These are phyloP conservation scores for Hyla sarda DNA, from an alignment of 2,113 vertebrate genomes.

Conservation along the genomic window DNA sequence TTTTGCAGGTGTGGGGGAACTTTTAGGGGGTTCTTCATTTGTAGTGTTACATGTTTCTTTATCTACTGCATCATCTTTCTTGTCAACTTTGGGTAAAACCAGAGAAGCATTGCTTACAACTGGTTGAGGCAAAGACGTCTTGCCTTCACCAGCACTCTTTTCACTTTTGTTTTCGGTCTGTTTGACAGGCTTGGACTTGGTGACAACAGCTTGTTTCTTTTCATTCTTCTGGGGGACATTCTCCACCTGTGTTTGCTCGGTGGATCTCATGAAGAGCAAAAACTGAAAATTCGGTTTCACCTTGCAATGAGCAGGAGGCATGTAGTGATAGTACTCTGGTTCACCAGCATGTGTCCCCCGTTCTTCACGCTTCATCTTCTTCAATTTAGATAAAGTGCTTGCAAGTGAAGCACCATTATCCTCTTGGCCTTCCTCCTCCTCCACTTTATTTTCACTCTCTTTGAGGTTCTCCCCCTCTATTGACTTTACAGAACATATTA, in stretches of 20 bases:
- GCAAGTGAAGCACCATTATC: slow-evolving; percentile 82
- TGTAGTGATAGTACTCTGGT: slow-evolving; percentile 96
- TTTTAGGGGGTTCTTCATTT: slow-evolving; percentile 63
- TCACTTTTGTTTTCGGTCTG: slow-evolving; percentile 69
- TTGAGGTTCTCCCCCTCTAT: slow-evolving; percentile 74
- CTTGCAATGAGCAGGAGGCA: slow-evolving; percentile 94
- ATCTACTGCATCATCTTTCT: slow-evolving; percentile 57
- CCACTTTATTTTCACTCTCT: slow-evolving; percentile 69
- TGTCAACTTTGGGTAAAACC: slow-evolving; percentile 62
- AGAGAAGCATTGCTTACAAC: slow-evolving; percentile 68
- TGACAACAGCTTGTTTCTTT: slow-evolving; percentile 71
- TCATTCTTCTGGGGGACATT: slow-evolving; percentile 67
- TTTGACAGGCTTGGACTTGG: slow-evolving; percentile 66
- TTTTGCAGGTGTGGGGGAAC: slow-evolving; percentile 61
- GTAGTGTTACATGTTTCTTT: slow-evolving; percentile 45
- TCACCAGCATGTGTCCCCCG: slow-evolving; percentile 79
- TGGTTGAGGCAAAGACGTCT: background rate
- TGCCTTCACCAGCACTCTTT: slow-evolving; percentile 64
- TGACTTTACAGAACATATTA: slow-evolving; percentile 67
- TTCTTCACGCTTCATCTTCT: slow-evolving; percentile 95
- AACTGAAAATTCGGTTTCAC: slow-evolving; percentile 98
- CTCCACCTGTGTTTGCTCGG: slow-evolving; percentile 83
- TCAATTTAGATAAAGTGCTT: slow-evolving; percentile 91
- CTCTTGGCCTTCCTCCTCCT: slow-evolving; percentile 73
- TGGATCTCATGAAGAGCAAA: slow-evolving; percentile 95